A percentile compares a stretch with the other conserved stretches of the same genome.
These are phyloP conservation scores for Prorops nasuta DNA, from an alignment of 1,140 invertebrate genomes.

Conservation along the genomic window DNA sequence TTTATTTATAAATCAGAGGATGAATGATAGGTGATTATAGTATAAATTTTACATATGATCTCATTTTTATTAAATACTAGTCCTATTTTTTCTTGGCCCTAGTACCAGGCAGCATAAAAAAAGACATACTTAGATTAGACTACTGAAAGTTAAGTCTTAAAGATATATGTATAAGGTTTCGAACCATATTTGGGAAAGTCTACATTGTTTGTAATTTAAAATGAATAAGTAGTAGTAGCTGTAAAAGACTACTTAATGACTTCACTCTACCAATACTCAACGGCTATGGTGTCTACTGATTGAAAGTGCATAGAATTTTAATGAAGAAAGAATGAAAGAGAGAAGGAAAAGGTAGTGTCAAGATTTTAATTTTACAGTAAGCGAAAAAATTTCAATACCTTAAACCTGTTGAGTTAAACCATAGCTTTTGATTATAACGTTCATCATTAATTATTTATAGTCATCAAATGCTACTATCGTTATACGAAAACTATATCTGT, in stretches of 20 bases:
- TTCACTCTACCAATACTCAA: neutral
- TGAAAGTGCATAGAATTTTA: neutral
- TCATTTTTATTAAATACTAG: constrained; percentile 16
- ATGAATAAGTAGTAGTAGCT: neutral
- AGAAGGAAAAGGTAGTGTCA: too few relatives aligned
- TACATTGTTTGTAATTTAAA: constrained; percentile 36
- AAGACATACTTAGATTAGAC: constrained; percentile 35
- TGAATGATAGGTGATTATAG: neutral
- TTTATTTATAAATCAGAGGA: constrained; percentile 9
- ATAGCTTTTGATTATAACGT: constrained; percentile 30
- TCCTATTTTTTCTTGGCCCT: constrained; percentile 17
- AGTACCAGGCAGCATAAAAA: constrained; percentile 29
- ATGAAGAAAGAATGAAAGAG: too few relatives aligned
- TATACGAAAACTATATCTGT: constrained; percentile 50
- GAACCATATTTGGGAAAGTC: constrained; percentile 34
- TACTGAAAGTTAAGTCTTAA: constrained; percentile 29
- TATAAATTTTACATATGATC: neutral
- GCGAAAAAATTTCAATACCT: neutral
- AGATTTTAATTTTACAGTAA: neutral
- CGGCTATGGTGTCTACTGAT: neutral
- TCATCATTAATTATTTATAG: constrained; percentile 24
- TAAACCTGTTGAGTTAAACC: constrained; percentile 8
- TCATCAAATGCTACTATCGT: constrained; percentile 44
- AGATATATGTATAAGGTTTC: constrained; percentile 35
- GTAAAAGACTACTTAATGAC: neutral